These are phyloP conservation scores for Ochropleura leucogaster DNA, from an alignment of 2,888 invertebrate genomes.

Conservation along the genomic window DNA sequence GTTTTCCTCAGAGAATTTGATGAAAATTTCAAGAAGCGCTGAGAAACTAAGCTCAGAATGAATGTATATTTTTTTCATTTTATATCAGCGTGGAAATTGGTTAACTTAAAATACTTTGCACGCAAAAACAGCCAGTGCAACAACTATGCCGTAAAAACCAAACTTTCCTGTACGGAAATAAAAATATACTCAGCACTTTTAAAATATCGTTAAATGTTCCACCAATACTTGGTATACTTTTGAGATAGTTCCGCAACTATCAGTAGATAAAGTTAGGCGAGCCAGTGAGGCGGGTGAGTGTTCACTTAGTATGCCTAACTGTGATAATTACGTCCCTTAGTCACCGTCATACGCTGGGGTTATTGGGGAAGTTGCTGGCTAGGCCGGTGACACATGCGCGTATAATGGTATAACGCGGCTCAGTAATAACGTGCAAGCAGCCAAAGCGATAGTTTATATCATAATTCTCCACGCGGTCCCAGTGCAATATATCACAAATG, in stretches of 20 bases:
- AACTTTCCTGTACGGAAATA: conserved; percentile 18
- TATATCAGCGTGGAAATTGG: not conserved
- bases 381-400: conserved; percentile 18
- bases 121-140: conserved; percentile 3
- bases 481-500: too few species aligned
- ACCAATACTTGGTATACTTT: conserved; percentile 40
- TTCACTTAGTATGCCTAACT: conserved; percentile 58
- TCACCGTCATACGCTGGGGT: conserved; percentile 40
- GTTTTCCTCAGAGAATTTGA: conserved; percentile 6
- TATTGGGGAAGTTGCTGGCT: conserved; percentile 53
- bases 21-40: not conserved
- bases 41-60: not conserved
- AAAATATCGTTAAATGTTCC: conserved; percentile 51
- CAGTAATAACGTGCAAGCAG: not conserved
- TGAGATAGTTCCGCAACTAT: conserved; percentile 51
- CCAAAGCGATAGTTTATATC: not conserved
- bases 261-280: conserved; percentile 44
- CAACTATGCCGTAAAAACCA: conserved; percentile 1
- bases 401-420: conserved; percentile 38
- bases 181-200: conserved; percentile 31
- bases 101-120: conserved; percentile 1
- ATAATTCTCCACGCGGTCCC: too few species aligned
- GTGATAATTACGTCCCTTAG: conserved; percentile 56
- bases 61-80: not conserved
- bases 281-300: conserved; percentile 53